Conservation (phyloP, 2,113 vertebrate genomes). For the Petrocephalus microphthalmus region DNA sequence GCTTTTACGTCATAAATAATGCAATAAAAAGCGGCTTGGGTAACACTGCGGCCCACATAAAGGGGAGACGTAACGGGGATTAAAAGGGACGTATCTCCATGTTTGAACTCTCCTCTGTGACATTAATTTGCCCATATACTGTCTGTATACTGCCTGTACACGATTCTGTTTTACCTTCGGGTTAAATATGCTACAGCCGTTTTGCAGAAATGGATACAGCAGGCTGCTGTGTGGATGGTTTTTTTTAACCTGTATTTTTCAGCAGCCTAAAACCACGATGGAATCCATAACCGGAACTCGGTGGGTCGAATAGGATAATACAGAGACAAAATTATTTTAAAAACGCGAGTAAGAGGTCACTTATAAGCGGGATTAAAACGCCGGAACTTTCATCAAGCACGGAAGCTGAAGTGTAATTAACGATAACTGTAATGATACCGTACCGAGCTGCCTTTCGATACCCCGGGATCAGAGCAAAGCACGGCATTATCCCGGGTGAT, state of each 20-base stretch:
- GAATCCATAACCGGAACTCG: neutral
- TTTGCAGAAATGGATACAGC: neutral
- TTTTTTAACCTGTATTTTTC: neutral
- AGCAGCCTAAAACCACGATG: neutral
- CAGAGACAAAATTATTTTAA: neutral
- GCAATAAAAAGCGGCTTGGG: conserved; percentile 21
- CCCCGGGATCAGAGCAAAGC: neutral
- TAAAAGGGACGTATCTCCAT: conserved; percentile 29
- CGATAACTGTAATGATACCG: neutral
- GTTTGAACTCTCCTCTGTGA: conserved; percentile 33
- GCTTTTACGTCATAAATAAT: conserved; percentile 42
- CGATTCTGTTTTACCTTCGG: conserved; percentile 21
- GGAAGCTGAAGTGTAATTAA: neutral
- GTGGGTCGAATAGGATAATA: neutral
- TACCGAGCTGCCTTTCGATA: neutral
- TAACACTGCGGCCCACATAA: conserved; percentile 50
- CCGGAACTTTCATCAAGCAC: neutral
- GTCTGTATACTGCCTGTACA: neutral
- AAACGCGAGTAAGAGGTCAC: neutral
- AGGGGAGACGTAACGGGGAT: conserved; percentile 24
- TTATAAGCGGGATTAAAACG: neutral
- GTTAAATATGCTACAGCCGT: neutral
- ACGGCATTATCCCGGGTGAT: neutral
- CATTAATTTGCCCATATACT: conserved; percentile 18
- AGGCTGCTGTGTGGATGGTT: neutral